These are phyloP conservation scores for Chitala chitala DNA, from an alignment of 2,113 vertebrate species.

Conservation along the genomic window DNA sequence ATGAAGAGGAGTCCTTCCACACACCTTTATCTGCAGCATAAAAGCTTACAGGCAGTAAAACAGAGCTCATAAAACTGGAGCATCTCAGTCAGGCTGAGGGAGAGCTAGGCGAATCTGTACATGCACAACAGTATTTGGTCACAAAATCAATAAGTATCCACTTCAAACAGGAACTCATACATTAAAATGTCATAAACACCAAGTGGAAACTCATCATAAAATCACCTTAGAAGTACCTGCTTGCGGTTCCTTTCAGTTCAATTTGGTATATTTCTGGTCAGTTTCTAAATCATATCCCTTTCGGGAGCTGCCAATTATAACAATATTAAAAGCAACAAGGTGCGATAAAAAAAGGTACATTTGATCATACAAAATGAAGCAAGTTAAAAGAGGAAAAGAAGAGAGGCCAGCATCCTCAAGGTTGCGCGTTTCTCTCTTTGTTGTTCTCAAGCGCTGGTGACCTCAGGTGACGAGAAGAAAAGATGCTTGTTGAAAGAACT, in stretches of 20 bases:
- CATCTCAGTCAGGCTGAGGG: too few species aligned
- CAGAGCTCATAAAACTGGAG: neutral
- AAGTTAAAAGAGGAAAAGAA: neutral
- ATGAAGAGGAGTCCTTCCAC: neutral
- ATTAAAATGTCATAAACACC: neutral
- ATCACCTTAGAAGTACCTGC: neutral
- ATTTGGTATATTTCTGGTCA: neutral
- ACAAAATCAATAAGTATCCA: neutral
- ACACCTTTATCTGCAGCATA: neutral
- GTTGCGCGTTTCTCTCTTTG: constrained; percentile 55
- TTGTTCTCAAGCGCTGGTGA: constrained; percentile 49
- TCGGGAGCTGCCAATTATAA: neutral
- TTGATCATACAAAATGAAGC: neutral
- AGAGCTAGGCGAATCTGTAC: neutral
- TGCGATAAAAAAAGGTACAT: neutral
- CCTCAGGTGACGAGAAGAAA: too few species aligned
- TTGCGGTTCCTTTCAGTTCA: neutral
- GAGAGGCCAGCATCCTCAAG: constrained; percentile 44
- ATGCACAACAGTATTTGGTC: neutral
- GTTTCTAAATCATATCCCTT: neutral
- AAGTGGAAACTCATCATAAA: neutral
- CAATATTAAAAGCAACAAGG: neutral
- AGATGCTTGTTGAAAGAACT: too few species aligned
- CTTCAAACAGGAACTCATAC: neutral
- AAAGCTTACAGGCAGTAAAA: neutral